A percentile compares a stretch with the other conserved stretches of the same genome.
Conservation (phyloP, 2,113 vertebrate species). For the Pithys albifrons region DNA sequence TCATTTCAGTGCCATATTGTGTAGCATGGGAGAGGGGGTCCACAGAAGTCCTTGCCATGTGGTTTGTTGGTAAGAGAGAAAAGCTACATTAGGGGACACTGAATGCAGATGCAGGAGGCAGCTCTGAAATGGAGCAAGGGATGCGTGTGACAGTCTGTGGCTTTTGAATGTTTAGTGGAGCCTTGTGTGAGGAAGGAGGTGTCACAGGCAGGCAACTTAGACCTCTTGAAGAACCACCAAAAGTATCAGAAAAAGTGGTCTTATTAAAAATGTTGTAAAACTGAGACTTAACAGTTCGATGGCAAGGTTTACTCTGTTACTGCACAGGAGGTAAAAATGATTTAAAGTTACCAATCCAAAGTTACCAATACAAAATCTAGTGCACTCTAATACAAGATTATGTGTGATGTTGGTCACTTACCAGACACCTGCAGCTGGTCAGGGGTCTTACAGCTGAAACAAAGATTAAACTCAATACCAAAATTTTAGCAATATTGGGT, state of each 20-base stretch:
- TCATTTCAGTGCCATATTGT: not conserved
- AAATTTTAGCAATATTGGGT: too few relatives aligned
- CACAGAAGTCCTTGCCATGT: not conserved
- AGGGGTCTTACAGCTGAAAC: not conserved
- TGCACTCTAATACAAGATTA: not conserved
- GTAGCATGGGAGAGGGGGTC: not conserved
- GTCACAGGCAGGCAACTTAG: accelerated
- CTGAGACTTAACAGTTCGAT: not conserved
- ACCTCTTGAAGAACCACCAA: not conserved
- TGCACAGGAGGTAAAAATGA: not conserved
- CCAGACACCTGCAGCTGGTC: not conserved
- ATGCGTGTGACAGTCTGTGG: not conserved
- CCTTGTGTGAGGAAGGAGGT: not conserved
- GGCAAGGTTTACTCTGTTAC: not conserved
- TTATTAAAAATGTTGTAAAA: not conserved
- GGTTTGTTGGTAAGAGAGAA: not conserved
- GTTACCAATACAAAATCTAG: not conserved
- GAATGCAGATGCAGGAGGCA: not conserved
- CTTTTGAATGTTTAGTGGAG: not conserved
- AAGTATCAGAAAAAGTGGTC: not conserved
- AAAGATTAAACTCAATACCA: too few relatives aligned
- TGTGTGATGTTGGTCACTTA: accelerated
- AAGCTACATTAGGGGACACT: not conserved
- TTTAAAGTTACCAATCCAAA: not conserved
- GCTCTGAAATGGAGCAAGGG: not conserved